phyloP scores from a whole-genome alignment of 2,888 invertebrate species.

The Drosophila aldrichi region DNA sequence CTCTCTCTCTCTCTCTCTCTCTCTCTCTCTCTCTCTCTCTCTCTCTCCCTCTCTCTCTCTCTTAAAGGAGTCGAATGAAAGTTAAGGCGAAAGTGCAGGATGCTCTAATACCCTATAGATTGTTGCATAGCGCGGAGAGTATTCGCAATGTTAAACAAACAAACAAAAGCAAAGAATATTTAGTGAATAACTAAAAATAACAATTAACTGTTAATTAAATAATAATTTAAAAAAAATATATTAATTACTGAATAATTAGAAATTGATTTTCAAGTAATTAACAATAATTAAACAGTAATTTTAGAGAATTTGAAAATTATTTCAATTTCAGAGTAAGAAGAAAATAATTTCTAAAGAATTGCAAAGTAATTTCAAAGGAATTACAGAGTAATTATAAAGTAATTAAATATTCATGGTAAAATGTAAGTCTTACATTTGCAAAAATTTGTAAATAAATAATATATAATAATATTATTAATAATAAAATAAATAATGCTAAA shows the following conservation, averaged over 20 bases:
- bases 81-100: background rate
- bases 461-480: no score
- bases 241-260: background rate
- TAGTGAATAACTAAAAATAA: background rate
- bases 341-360: background rate
- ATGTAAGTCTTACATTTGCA: no score
- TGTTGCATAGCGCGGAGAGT: background rate
- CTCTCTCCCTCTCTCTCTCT: background rate
- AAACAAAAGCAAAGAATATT: background rate
- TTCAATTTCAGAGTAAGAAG: background rate
- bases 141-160: background rate
- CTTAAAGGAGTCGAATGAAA: background rate
- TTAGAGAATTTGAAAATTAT: background rate
- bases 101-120: constrained; percentile 20
- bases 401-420: no score
- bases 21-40: background rate
- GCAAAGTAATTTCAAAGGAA: background rate
- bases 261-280: background rate
- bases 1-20: background rate
- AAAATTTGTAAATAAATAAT: no score
- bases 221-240: no score
- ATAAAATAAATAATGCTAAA: no score
- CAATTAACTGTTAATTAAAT: no score
- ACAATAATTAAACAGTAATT: background rate
- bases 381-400: background rate